Conservation (phyloP, 2,888 invertebrate species). For the Antitype chi region DNA sequence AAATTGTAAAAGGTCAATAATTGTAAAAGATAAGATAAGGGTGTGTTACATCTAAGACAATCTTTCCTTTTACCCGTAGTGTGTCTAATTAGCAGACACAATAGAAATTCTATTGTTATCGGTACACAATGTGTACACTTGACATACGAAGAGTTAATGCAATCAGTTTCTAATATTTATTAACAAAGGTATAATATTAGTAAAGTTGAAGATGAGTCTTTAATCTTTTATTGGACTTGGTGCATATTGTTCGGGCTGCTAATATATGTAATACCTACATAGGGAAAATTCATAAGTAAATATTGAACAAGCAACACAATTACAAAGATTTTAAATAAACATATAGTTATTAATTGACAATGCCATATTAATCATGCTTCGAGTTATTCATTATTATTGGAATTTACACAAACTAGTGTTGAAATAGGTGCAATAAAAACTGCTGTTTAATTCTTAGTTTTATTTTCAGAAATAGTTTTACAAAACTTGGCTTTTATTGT, state of each 20-base stretch:
- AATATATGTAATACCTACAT: too few relatives aligned
- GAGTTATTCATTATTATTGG: background rate
- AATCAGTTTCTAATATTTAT: background rate
- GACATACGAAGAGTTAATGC: too few relatives aligned
- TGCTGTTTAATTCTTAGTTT: constrained; percentile 73
- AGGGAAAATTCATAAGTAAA: constrained; percentile 1
- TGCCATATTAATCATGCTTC: background rate
- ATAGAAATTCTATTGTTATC: too few relatives aligned
- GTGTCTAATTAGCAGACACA: too few relatives aligned
- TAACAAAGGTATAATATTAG: background rate
- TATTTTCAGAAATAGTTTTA: constrained; percentile 78
- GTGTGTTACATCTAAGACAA: background rate
- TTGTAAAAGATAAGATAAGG: constrained; percentile 36
- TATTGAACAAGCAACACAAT: background rate
- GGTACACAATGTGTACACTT: too few relatives aligned
- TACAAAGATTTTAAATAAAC: background rate
- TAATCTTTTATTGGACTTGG: background rate
- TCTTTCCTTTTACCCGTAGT: background rate
- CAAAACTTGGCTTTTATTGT: constrained; percentile 77
- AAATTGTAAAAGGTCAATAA: constrained; percentile 23
- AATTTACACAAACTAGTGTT: background rate
- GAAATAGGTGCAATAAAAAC: constrained; percentile 18
- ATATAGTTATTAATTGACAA: background rate
- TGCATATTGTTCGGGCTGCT: background rate
- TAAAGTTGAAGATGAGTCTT: background rate